Evolutionary conservation across 1,140 invertebrate species (phyloP).

Genomic region (Tetramorium alpestre): DNA sequence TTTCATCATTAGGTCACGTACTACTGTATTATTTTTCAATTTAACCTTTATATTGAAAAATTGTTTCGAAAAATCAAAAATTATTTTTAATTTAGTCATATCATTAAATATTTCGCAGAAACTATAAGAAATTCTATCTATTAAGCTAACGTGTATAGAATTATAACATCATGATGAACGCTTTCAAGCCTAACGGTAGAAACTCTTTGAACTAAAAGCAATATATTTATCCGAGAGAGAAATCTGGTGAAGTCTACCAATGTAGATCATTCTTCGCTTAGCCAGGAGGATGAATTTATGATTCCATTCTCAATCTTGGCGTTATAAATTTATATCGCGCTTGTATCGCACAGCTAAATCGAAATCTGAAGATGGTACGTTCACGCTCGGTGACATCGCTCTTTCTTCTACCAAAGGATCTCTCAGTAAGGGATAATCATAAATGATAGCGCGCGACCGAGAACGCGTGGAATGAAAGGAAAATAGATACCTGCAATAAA

Average conservation of each 20-base stretch:
- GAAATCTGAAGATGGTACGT: constrained; percentile 60
- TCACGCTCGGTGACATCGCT: constrained; percentile 16
- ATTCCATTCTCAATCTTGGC: constrained; percentile 36
- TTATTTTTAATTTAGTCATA: neutral
- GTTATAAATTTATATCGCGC: constrained; percentile 72
- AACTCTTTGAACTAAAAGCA: neutral
- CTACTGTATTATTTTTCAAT: neutral
- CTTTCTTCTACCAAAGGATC: constrained; percentile 3
- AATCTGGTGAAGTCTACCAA: neutral
- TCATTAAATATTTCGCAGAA: neutral
- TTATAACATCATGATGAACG: neutral
- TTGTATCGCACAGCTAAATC: constrained; percentile 68
- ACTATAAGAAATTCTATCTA: neutral
- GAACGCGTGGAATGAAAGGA: neutral
- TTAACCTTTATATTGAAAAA: neutral
- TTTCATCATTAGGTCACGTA: neutral
- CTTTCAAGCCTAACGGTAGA: neutral
- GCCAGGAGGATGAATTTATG: constrained; percentile 54
- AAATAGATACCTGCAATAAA: neutral
- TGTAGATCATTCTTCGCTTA: constrained; percentile 14
- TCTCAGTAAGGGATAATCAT: constrained; percentile 30
- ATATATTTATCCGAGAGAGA: constrained; percentile 17
- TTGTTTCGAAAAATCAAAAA: neutral
- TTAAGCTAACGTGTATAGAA: neutral
- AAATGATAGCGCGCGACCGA: constrained; percentile 12